Conservation (phyloP, 2,797 vertebrate genomes). For the Sebastes vulpes region DNA sequence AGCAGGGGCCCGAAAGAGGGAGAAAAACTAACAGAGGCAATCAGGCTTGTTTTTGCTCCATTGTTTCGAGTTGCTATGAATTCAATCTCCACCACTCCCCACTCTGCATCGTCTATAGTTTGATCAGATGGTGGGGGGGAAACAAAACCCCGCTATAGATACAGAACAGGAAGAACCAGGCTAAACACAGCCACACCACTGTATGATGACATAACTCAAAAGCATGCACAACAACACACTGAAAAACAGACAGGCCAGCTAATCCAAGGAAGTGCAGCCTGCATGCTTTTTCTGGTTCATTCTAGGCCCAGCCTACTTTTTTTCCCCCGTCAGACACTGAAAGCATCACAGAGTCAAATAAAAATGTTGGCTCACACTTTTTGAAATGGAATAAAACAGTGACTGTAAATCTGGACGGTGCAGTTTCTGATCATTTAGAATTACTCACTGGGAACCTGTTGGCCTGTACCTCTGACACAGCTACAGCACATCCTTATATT, state of each 20-base stretch:
- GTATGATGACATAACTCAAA: slow-evolving; percentile 26
- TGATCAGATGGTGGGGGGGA: neutral
- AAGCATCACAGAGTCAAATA: neutral
- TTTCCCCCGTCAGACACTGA: neutral
- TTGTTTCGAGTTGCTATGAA: slow-evolving; percentile 40
- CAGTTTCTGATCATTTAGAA: neutral
- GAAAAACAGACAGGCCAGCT: neutral
- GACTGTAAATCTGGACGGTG: neutral
- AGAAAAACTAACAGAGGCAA: slow-evolving; percentile 22
- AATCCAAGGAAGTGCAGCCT: slow-evolving; percentile 4
- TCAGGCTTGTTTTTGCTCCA: slow-evolving; percentile 42
- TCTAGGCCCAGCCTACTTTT: neutral
- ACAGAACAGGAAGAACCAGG: slow-evolving; percentile 47
- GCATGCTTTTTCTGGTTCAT: neutral
- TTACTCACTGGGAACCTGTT: neutral
- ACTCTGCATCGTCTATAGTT: slow-evolving; percentile 15
- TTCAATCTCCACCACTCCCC: slow-evolving; percentile 26
- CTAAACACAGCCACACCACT: slow-evolving; percentile 7
- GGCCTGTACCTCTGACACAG: neutral
- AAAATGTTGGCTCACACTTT: neutral
- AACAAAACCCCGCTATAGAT: neutral
- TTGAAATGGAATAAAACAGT: neutral
- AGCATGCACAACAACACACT: slow-evolving; percentile 18
- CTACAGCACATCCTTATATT: neutral
- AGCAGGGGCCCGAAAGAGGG: slow-evolving; percentile 57